Base-by-base conservation (phyloP, 2,888 invertebrate genomes). In the Trypoxylon attenuatum region DNA sequence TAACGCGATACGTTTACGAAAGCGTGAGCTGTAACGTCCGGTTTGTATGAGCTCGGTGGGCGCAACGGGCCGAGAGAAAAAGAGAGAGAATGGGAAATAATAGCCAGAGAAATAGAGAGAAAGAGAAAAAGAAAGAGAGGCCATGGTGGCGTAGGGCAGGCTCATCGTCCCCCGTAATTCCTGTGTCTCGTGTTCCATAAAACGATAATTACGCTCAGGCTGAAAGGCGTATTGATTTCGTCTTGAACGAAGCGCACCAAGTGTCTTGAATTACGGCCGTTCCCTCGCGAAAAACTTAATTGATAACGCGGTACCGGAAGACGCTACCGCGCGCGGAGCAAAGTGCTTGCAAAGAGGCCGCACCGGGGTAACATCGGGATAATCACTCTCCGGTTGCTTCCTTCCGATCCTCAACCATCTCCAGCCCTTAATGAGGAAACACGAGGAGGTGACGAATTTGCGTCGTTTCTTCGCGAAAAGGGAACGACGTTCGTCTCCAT, bases 1-100 rank as follows among this genome's bases (percentile, higher is more conserved):
- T 80, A 80, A 81, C 75, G 54, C 76, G 78, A 81, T 81, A 79
- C 71, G 73, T 78, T 80, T 77, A 68, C 75, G 77, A 80, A 80
- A 76, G 68, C 73, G 56, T 66, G 70, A 57, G 75, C 59, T 56
- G 71, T 27, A 65, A 69, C 67, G 52, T 76, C 72, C 76, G 64
- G 76, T 47, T 46, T 23, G 22, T 22, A 45, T 41, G 22, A 39
- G n/a, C n/a, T n/a, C n/a, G n/a, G n/a, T n/a, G n/a, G n/a, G n/a
- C n/a, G n/a, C n/a, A n/a, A n/a, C n/a, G n/a, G n/a, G n/a, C n/a
- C n/a, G n/a, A n/a, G n/a, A n/a, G n/a, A n/a, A n/a, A n/a, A n/a
- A n/a, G n/a, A n/a, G n/a, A 13, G 6, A 33, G 33, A 33, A 6
- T 33, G 33, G 33, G 33, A 2, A 33, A 2, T 10, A 33, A 2